These are phyloP conservation scores for Eucidaris tribuloides DNA, from an alignment of 35 echinoderm and acorn worm species.

Conservation along the genomic window DNA sequence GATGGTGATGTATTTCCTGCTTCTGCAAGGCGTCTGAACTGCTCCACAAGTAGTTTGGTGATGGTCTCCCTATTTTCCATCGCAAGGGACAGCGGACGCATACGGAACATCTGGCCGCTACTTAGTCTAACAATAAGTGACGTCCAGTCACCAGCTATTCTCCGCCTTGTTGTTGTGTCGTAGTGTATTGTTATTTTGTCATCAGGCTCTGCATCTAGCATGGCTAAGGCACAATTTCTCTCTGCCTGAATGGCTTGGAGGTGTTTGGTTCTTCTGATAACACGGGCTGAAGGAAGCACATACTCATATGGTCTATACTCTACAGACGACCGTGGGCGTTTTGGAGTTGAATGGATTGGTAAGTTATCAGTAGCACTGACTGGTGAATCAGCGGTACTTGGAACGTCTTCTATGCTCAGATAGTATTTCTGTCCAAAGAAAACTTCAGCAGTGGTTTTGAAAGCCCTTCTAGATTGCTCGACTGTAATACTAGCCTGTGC, in stretches of 20 bases:
- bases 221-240: neutral
- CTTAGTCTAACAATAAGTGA: conserved; percentile 12
- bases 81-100: conserved; percentile 13
- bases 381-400: neutral
- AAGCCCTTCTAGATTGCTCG: neutral
- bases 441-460: conserved; percentile 4
- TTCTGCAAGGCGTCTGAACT: neutral
- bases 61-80: conserved; percentile 14
- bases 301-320: neutral
- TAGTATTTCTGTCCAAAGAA: conserved; percentile 3
- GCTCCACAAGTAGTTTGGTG: neutral
- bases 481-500: neutral
- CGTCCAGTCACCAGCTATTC: conserved; percentile 27
- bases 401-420: conserved; percentile 8
- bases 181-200: conserved; percentile 30
- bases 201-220: no score
- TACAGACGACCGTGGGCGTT: neutral
- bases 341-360: conserved; percentile 7
- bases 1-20: neutral
- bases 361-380: no score
- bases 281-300: neutral
- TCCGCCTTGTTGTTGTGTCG: conserved; percentile 26
- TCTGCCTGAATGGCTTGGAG: conserved; percentile 9
- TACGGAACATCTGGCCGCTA: neutral
- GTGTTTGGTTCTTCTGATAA: neutral